Evolutionary conservation across 1,140 invertebrate genomes (phyloP), one percentile per base, ranked within the genome.

Genomic region (Glossosoma conforme): DNA sequence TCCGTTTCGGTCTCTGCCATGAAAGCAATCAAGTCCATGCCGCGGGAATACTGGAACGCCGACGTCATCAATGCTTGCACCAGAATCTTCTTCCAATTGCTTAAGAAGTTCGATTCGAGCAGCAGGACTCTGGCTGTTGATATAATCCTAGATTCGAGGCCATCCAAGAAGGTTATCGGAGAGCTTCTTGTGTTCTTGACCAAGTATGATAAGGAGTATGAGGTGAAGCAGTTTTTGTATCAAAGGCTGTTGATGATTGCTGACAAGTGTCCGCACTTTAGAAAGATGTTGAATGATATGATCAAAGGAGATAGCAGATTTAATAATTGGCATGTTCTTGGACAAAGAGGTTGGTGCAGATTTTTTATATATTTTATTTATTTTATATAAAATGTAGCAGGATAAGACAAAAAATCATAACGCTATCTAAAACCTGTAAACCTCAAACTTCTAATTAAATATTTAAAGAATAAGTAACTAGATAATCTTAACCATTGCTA

Each of bases 41-140:
- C 77, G 1, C 56, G 62, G n/a, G 22, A 48, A 4, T 62, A 58
- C 44, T 76, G 77, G 70, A 56, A 72, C 17, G 63, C 73, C 21
- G 67, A 72, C 9, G 63, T 82, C 2, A 65, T 76, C 33, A 65
- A 52, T 35, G 62, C 65, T 2, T 81, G 82, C 2, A 56, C 69
- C 14, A 66, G 66, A 38, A 77, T 86, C 11, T 87, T 87, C 61
- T 81, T 81, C 52, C 85, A 89, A 61, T 62, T 81, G 2, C 68
- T 69, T 2, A 71, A 73, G 18, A 76, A 70, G 53, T 78, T 77
- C 40, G 88, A 91, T 61, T 84, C 85, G 11, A 88, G 84, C 18
- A 75, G 82, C 0, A 70, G 87, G 56, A 84, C 83, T 1, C 53
- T 90, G 30, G 84, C 87, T 0, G 62, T 84, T 8, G 85, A 91